phyloP scores from a whole-genome alignment of 1,140 invertebrate genomes.

The Acromyrmex charruanus region DNA sequence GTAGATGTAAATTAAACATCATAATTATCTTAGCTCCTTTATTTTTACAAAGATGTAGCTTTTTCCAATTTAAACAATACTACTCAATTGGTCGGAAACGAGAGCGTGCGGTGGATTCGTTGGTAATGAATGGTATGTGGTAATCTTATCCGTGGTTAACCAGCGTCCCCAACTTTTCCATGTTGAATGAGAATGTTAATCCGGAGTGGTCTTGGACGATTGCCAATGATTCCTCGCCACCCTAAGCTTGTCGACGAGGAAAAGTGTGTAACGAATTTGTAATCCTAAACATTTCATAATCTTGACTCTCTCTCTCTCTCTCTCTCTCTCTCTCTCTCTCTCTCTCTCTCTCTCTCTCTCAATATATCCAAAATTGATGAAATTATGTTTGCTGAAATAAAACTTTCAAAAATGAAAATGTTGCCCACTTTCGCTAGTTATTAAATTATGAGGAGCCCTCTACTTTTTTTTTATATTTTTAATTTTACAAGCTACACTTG shows the following conservation, averaged over 20 bases:
- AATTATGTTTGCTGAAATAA: background rate
- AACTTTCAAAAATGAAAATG: background rate
- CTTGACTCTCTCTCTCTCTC: background rate
- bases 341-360: background rate
- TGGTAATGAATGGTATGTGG: conserved; percentile 46
- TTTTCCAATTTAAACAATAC: background rate
- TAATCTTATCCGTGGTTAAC: conserved; percentile 48
- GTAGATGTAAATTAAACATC: conserved; percentile 71
- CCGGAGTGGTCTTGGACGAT: conserved; percentile 74
- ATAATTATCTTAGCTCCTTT: conserved; percentile 55
- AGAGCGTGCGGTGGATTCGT: conserved; percentile 15
- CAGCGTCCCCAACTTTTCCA: conserved; percentile 44
- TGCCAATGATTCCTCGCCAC: conserved; percentile 75
- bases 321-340: no score
- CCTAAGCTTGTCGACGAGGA: conserved; percentile 46
- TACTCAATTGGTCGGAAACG: background rate
- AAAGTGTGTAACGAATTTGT: conserved; percentile 57
- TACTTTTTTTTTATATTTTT: background rate
- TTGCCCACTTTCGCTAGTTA: background rate
- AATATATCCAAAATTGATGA: background rate
- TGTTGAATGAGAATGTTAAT: conserved; percentile 79
- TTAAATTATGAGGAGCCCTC: background rate
- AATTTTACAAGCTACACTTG: background rate
- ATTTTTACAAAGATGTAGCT: conserved; percentile 36
- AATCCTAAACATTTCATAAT: conserved; percentile 68